Evolutionary conservation across 2,888 invertebrate species (phyloP).

Genomic region (Allacma fusca): DNA sequence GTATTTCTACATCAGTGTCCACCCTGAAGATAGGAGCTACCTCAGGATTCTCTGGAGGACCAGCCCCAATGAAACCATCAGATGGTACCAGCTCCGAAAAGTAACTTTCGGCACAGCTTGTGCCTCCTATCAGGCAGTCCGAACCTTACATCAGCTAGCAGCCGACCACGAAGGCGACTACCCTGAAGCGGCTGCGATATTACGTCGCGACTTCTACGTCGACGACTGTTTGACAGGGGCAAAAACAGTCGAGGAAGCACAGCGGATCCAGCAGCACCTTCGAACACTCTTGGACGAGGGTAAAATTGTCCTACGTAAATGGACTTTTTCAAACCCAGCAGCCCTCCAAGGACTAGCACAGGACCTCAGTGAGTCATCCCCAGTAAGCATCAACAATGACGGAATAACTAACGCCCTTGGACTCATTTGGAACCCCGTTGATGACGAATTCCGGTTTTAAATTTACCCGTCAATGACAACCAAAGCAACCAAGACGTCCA

Average conservation of each 20-base stretch:
- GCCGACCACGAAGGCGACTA: constrained; percentile 50
- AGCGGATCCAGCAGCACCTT: constrained; percentile 18
- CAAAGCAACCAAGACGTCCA: no score
- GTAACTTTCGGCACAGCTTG: constrained; percentile 63
- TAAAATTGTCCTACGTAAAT: constrained; percentile 43
- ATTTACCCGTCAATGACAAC: no score
- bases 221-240: no score
- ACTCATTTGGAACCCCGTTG: constrained; percentile 40
- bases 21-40: constrained; percentile 59
- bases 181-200: constrained; percentile 47
- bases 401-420: constrained; percentile 43
- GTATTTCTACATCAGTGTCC: constrained; percentile 62
- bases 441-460: constrained; percentile 42
- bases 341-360: constrained; percentile 40
- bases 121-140: constrained; percentile 61
- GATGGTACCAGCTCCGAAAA: constrained; percentile 55
- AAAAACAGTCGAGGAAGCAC: constrained; percentile 35
- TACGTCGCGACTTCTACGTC: constrained; percentile 61
- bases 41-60: constrained; percentile 64
- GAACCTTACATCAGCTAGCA: constrained; percentile 61
- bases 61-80: constrained; percentile 50
- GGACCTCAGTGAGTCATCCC: constrained; percentile 14
- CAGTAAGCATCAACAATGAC: constrained; percentile 26
- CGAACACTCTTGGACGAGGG: neutral
- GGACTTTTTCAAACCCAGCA: constrained; percentile 31